Base-by-base conservation (phyloP, 2,113 vertebrate genomes). In the Strigops habroptila region DNA sequence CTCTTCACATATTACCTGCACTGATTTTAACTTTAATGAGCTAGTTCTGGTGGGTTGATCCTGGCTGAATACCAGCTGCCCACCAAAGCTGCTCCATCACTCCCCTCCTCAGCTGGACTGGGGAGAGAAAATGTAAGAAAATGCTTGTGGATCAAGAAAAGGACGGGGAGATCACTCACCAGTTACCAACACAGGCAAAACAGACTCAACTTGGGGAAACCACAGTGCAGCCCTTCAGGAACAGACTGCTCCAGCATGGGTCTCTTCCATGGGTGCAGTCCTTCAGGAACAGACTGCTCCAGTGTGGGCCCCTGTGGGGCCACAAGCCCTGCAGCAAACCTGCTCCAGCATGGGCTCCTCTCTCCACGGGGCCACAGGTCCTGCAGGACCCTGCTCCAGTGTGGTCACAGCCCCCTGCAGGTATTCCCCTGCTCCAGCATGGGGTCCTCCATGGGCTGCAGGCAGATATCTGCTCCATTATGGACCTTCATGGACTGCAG, bases 251-350 rank as follows among this genome's bases (percentile, higher is more conserved):
- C 41, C 57, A 41, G 13, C 33, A 13, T n/a, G 15, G 11, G 21
- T 23, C 49, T 9, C 14, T 80, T 6, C 11, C 22, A 23, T 6
- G 14, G 3, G 1, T 28, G 4, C 21, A 35, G 8, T 62, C n/a
- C 39, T 69, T 62, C 33, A 68, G 44, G 39, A 62, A 10, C 23
- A 33, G 37, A 9, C 27, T 76, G 30, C 16, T 77, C 30, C n/a
- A 48, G 41, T 1, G 0, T 41, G 17, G n/a, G 6, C 53, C 3
- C 28, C 28, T 4, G 4, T 2, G 1, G 28, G 12, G 23, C 22
- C 24, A 48, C 8, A 48, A 13, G 11, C 22, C 13, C 24, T 27
- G 14, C 7, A 83, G 30, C 33, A 76, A 77, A 41, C 41, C 14
- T 43, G 9, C 44, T 48, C n/a, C 19, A 63, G 16, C 3, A 0